These are phyloP conservation scores for Cavia porcellus DNA, from an alignment of 2,113 vertebrate genomes.

Conservation along the genomic window DNA sequence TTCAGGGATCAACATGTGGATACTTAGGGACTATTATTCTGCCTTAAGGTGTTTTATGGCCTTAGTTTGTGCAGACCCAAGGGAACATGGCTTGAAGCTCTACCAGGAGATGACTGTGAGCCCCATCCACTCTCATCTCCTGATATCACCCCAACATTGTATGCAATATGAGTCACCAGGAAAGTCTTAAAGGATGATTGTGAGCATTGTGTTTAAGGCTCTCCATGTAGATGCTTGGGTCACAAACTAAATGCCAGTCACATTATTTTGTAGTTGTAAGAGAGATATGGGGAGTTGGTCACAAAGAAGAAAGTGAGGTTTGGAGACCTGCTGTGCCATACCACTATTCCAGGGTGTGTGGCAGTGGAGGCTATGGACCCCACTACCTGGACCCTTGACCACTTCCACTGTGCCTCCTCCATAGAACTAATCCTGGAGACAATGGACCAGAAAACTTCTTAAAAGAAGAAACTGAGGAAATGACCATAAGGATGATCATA, in stretches of 20 bases:
- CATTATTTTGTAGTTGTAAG: rapidly evolving
- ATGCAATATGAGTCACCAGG: no score
- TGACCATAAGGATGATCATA: neutral
- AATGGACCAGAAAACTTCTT: neutral
- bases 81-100: neutral
- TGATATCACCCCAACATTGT: neutral
- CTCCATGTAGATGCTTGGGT: rapidly evolving
- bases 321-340: no score
- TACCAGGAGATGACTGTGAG: neutral
- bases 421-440: rapidly evolving
- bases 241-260: neutral
- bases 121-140: neutral
- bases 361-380: neutral
- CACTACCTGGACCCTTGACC: neutral
- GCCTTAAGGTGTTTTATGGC: neutral
- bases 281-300: neutral
- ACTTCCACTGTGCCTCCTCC: neutral
- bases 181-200: rapidly evolving
- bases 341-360: no score
- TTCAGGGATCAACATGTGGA: no score
- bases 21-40: rapidly evolving
- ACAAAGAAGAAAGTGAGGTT: neutral
- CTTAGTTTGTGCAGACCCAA: neutral
- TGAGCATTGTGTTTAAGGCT: neutral
- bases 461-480: no score